Base-by-base conservation (phyloP, 2,888 invertebrate genomes). In the Harpalus rubripes region DNA sequence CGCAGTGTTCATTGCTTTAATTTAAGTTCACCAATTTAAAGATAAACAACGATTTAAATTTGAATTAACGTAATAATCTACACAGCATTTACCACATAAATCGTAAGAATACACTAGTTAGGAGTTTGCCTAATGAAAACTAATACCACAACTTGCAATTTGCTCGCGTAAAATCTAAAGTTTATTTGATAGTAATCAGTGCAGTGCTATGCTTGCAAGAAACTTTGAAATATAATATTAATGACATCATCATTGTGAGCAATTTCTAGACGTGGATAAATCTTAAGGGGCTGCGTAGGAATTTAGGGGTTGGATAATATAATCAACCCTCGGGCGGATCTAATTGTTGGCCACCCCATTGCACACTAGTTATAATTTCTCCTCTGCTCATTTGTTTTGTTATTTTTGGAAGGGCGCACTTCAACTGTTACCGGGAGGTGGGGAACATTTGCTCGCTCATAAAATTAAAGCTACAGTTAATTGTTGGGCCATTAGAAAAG, bases 371-470 rank as follows among this genome's bases (percentile, higher is more conserved):
- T 68, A 74, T 74, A 76, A 76, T 44, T 76, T 56, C 76, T 44
- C 76, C 52, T 56, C 58, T 78, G 76, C 78, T 84, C 84, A 78
- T 84, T 84, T 84, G 84, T 84, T 84, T 83, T 83, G 83, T 83
- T 84, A 84, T 84, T 84, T 84, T 84, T 78, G 61, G 72, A 72
- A 83, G 59, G 59, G 76, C 26, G 82, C 41, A 61, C 41, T 76
- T 32, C 12, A 52, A 52, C 16, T 7, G 39, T 16, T 15, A 56
- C 4, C 22, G n/a, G 10, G n/a, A 18, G 22, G 61, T 0, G 41
- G 16, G 32, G 16, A 0, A 80, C 39, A 63, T 80, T 61, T 61
- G 10, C 16, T 8, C 61, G 59, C 80, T 61, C 61, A 39, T 80
- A 80, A 80, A 80, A 80, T 80, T 59, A 80, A 80, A 61, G 26